phyloP scores from a whole-genome alignment of 2,888 invertebrate species.

The Tetheella fluctuosa region DNA sequence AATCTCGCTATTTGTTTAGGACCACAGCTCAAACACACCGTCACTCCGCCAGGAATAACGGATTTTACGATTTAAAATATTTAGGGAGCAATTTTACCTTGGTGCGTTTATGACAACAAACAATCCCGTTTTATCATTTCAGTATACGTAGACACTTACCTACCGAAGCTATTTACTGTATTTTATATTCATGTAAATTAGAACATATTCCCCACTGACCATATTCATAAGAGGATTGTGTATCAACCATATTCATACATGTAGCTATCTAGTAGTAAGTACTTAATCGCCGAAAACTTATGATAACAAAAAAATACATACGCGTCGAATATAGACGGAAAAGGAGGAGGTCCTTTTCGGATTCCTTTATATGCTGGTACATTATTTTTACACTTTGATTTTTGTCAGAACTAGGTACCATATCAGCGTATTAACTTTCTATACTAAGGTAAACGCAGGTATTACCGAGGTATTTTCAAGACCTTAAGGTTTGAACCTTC shows the following conservation, averaged over 20 bases:
- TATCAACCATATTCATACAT: neutral
- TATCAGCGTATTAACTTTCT: no score
- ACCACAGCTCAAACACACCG: conserved; percentile 72
- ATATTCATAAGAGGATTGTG: neutral
- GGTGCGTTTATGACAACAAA: conserved; percentile 71
- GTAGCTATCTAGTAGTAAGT: neutral
- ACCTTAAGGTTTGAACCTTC: no score
- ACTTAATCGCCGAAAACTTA: no score
- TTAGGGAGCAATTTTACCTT: conserved; percentile 69
- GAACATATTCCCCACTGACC: neutral
- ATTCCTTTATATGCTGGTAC: no score
- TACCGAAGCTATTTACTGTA: conserved; percentile 25
- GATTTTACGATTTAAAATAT: conserved; percentile 80
- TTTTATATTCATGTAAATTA: conserved; percentile 28
- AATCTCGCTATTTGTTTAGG: conserved; percentile 79
- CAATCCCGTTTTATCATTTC: conserved; percentile 58
- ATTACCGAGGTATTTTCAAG: no score
- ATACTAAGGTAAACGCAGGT: no score
- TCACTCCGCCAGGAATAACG: conserved; percentile 72
- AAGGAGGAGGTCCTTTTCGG: no score
- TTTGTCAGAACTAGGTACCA: no score
- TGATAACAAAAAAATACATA: no score
- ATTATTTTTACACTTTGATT: no score
- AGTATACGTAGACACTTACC: conserved; percentile 30
- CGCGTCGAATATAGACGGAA: no score